phyloP scores from a whole-genome alignment of 2,888 invertebrate genomes.

The Gastracanthus pulcherrimus region DNA sequence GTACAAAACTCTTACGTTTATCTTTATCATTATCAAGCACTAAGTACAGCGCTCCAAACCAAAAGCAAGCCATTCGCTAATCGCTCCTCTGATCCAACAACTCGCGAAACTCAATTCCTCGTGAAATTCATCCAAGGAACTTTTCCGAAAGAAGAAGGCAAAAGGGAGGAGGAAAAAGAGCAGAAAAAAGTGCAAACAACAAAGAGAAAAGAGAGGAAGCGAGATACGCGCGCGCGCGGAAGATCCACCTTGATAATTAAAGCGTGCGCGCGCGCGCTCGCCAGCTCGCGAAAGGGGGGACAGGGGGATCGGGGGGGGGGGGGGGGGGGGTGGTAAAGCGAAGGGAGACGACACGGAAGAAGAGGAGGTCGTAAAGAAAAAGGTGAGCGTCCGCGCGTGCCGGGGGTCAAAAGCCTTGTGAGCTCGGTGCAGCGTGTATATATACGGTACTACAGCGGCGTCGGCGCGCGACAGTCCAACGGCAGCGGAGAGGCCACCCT shows the following conservation, averaged over 20 bases:
- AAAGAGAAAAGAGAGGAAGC: neutral
- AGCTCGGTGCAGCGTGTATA: too few species aligned
- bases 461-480: conserved; percentile 30
- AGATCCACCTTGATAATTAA: conserved; percentile 51
- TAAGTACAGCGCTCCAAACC: too few species aligned
- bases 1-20: too few species aligned
- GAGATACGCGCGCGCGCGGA: neutral
- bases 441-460: too few species aligned
- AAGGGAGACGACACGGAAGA: neutral
- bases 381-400: conserved; percentile 34
- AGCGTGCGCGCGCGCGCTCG: conserved; percentile 19
- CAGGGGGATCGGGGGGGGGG: neutral
- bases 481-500: neutral
- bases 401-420: conserved; percentile 47
- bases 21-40: too few species aligned
- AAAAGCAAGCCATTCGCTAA: neutral
- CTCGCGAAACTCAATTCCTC: conserved; percentile 17
- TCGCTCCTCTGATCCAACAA: neutral
- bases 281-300: conserved; percentile 5
- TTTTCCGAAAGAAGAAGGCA: neutral
- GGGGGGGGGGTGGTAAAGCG: neutral
- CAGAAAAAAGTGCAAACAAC: neutral
- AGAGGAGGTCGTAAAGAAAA: conserved; percentile 48
- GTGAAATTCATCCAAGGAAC: conserved; percentile 14
- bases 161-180: neutral